phyloP scores from a whole-genome alignment of 1,140 invertebrate genomes.

The Aphidius ervi region DNA sequence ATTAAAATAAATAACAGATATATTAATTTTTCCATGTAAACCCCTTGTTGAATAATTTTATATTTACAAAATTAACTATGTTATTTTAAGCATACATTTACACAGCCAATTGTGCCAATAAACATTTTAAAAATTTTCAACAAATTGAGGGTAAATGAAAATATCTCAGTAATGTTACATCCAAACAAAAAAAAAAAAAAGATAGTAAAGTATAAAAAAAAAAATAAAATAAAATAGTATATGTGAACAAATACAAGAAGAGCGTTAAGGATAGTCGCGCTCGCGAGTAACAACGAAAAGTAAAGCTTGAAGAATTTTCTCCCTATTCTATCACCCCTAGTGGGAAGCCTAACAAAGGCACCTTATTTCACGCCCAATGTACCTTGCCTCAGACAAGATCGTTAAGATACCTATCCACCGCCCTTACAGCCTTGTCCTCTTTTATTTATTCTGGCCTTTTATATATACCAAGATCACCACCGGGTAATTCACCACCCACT shows the following conservation, averaged over 20 bases:
- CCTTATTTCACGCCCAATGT: conserved; percentile 44
- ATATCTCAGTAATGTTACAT: too few relatives aligned
- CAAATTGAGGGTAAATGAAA: too few relatives aligned
- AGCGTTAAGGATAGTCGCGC: conserved; percentile 16
- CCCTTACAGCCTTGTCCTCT: conserved; percentile 25
- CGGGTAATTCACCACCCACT: conserved; percentile 11
- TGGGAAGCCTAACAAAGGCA: conserved; percentile 35
- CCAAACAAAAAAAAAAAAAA: conserved; percentile 5
- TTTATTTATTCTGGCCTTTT: neutral
- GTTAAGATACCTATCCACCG: conserved; percentile 42
- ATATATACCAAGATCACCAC: conserved; percentile 9
- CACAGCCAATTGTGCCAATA: too few relatives aligned
- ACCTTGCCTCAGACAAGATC: conserved; percentile 42
- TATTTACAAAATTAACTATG: too few relatives aligned
- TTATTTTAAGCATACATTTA: too few relatives aligned
- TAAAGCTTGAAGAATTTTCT: conserved; percentile 25
- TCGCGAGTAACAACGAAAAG: conserved; percentile 4
- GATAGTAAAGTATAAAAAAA: conserved; percentile 1
- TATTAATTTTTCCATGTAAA: too few relatives aligned
- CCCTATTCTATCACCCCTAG: neutral
- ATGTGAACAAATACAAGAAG: conserved; percentile 9
- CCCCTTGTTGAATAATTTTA: too few relatives aligned
- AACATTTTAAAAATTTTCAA: neutral
- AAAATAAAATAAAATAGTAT: conserved; percentile 7
- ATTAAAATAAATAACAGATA: too few relatives aligned